These are phyloP conservation scores for Dreissena polymorpha DNA, from an alignment of 1,140 invertebrate genomes.

Conservation along the genomic window DNA sequence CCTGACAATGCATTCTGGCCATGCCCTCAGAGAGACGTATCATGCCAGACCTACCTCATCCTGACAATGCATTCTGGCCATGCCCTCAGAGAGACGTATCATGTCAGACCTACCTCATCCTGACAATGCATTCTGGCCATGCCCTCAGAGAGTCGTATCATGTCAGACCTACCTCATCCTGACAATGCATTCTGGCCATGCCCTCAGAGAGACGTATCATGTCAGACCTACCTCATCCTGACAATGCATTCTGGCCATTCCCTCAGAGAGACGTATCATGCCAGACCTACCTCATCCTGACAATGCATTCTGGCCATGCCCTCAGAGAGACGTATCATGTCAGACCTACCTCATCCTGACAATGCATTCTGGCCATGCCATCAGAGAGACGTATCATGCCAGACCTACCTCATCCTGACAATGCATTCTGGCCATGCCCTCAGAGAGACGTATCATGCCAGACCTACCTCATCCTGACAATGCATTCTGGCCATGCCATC, in stretches of 20 bases:
- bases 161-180: no score
- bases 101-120: conserved; percentile 85
- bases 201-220: no score
- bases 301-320: no score
- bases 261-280: conserved; percentile 97
- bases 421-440: no score
- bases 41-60: no score
- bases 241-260: conserved; percentile 97
- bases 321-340: neutral
- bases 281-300: no score
- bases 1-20: conserved; percentile 96
- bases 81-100: no score
- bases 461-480: conserved; percentile 91
- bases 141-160: conserved; percentile 97
- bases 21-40: conserved; percentile 97
- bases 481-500: conserved; percentile 98
- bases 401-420: no score
- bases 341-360: conserved; percentile 89
- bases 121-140: conserved; percentile 97
- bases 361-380: conserved; percentile 97
- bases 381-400: conserved; percentile 97
- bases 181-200: no score
- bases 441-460: no score
- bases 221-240: conserved; percentile 87
- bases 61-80: no score